phyloP scores from a whole-genome alignment of 2,113 vertebrate species.

The Xenus cinereus region DNA sequence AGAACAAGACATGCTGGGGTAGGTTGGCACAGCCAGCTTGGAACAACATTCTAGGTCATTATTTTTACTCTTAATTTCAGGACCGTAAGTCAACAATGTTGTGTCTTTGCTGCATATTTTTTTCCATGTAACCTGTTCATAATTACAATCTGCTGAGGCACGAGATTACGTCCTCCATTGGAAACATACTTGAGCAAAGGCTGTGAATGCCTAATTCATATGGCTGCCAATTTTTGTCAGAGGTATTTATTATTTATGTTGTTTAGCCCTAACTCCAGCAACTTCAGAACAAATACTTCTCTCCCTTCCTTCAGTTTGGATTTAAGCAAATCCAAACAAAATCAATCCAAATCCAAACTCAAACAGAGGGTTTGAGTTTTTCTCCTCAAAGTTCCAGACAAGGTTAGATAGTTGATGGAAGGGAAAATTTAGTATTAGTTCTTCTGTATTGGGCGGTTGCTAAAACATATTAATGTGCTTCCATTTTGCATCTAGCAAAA shows the following conservation, averaged over 20 bases:
- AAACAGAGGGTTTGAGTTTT: not conserved
- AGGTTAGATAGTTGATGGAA: not conserved
- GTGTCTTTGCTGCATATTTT: not conserved
- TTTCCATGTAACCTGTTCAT: not conserved
- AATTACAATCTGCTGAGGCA: not conserved
- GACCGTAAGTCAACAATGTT: not conserved
- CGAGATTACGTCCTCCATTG: accelerated
- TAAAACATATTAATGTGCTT: not conserved
- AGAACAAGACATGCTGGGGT: not conserved
- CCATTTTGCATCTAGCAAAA: not conserved
- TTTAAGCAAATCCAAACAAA: not conserved
- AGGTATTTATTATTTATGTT: not conserved
- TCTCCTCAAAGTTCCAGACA: not conserved
- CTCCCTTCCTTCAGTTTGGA: not conserved
- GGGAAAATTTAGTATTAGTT: not conserved
- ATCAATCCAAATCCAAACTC: no score
- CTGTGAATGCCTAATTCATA: not conserved
- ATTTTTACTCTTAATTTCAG: not conserved
- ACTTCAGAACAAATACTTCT: not conserved
- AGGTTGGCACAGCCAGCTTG: not conserved
- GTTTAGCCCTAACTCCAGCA: not conserved
- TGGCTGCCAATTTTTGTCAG: not conserved
- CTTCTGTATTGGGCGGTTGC: not conserved
- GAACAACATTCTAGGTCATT: not conserved
- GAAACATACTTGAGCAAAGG: not conserved